A percentile compares a stretch with the other conserved stretches of the same genome.
These are phyloP conservation scores for Latrodectus hesperus DNA, from an alignment of 2,888 invertebrate species.

Conservation along the genomic window DNA sequence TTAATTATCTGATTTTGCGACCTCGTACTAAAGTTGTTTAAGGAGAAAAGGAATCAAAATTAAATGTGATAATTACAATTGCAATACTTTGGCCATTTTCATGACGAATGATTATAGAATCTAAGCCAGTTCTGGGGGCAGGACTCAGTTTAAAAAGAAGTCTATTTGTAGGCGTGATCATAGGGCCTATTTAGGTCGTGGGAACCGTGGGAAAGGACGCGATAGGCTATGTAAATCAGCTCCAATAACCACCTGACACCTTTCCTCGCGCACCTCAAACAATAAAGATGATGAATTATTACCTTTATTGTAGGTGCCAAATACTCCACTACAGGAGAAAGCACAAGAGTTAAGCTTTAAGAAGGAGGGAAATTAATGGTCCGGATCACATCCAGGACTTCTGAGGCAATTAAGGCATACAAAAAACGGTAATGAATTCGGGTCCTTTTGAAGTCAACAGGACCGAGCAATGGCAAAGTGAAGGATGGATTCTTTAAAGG, in stretches of 20 bases:
- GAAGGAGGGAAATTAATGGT: slow-evolving; percentile 42
- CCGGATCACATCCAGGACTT: slow-evolving; percentile 14
- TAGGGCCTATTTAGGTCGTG: slow-evolving; percentile 34
- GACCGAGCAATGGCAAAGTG: not conserved
- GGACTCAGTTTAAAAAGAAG: slow-evolving; percentile 3
- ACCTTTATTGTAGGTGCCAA: slow-evolving; percentile 46
- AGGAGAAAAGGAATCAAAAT: not conserved
- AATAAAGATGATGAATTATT: slow-evolving; percentile 64
- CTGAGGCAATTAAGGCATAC: slow-evolving; percentile 25
- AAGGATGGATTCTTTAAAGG: slow-evolving; percentile 7
- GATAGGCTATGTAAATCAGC: slow-evolving; percentile 56
- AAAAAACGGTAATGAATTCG: slow-evolving; percentile 23
- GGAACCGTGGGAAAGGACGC: slow-evolving; percentile 61
- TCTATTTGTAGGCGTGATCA: slow-evolving; percentile 54
- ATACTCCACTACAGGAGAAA: not conserved
- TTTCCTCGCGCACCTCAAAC: slow-evolving; percentile 48
- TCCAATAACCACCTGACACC: slow-evolving; percentile 61
- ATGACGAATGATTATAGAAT: not conserved
- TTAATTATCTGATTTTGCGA: not conserved
- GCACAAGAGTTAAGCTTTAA: not conserved
- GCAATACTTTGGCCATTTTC: not conserved
- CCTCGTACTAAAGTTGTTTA: not conserved
- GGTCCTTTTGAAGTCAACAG: slow-evolving; percentile 20
- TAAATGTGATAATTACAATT: not conserved
- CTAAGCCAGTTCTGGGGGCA: not conserved